A percentile compares a stretch with the other conserved stretches of the same genome.
Evolutionary conservation across 2,797 vertebrate genomes (phyloP).

Genomic region (Lacerta viridis): DNA sequence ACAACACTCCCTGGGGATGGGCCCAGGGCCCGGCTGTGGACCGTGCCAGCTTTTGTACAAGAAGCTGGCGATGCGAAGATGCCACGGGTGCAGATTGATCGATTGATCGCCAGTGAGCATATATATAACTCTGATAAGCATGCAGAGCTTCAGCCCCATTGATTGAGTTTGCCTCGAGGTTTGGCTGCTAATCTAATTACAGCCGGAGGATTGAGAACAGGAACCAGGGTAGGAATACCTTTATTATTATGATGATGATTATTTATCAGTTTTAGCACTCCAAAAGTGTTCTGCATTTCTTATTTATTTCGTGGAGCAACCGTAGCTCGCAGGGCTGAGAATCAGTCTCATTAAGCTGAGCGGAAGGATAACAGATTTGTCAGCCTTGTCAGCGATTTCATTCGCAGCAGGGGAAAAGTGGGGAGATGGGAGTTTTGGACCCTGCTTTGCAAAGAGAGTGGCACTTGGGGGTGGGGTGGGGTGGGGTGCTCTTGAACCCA

Average conservation of each 20-base stretch:
- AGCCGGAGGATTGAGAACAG: slow-evolving; percentile 1
- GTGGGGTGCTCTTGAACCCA: no score
- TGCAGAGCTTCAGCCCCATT: not conserved
- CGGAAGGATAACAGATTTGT: not conserved
- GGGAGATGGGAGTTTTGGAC: not conserved
- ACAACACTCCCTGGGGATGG: fast-evolving
- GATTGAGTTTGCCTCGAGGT: slow-evolving; percentile 16
- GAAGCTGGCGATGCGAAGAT: not conserved
- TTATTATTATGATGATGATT: not conserved
- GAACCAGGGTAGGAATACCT: not conserved
- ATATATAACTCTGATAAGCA: not conserved
- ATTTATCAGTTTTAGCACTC: not conserved
- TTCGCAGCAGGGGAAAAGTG: no score
- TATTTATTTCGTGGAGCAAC: not conserved
- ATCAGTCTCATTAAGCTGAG: not conserved
- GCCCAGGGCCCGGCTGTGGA: not conserved
- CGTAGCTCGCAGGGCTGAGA: not conserved
- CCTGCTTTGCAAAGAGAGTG: not conserved
- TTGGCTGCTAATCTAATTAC: slow-evolving; percentile 15
- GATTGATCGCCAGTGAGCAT: not conserved
- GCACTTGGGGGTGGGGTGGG: not conserved
- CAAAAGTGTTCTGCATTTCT: not conserved
- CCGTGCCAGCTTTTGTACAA: not conserved
- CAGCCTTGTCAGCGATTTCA: not conserved
- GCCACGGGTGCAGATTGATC: not conserved